Percentiles rank a stretch among this genome's conserved stretches.
These are phyloP conservation scores for Actinemys pallida DNA, from an alignment of 2,113 vertebrate genomes.

Conservation along the genomic window DNA sequence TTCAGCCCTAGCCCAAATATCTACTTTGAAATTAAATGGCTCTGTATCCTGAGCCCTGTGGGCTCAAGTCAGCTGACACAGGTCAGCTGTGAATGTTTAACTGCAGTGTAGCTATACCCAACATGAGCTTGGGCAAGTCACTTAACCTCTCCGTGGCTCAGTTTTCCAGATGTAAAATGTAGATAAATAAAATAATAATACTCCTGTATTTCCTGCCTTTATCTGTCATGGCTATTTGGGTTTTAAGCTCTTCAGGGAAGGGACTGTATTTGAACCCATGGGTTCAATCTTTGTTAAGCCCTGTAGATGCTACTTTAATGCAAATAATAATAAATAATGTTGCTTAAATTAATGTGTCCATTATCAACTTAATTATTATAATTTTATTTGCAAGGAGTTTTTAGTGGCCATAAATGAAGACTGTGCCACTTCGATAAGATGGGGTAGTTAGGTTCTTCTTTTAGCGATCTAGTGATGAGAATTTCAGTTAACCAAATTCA, in stretches of 20 bases:
- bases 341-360: neutral
- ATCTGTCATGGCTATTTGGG: too few species aligned
- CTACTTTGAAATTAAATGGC: neutral
- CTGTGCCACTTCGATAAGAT: accelerated
- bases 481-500: accelerated
- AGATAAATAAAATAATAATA: neutral
- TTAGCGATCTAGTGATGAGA: neutral
- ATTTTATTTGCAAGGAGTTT: neutral
- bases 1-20: neutral
- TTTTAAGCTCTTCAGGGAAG: neutral
- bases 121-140: neutral
- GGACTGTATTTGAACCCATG: neutral
- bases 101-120: neutral
- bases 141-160: neutral
- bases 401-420: accelerated
- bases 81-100: neutral
- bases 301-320: neutral
- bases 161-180: neutral
- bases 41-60: neutral
- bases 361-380: neutral
- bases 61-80: neutral
- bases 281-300: neutral
- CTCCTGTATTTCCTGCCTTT: neutral
- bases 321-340: neutral
- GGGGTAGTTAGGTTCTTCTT: neutral